A percentile compares a stretch with the other conserved stretches of the same genome.
phyloP scores from a whole-genome alignment of 1,140 invertebrate species.

The Platorchestia sp. region DNA sequence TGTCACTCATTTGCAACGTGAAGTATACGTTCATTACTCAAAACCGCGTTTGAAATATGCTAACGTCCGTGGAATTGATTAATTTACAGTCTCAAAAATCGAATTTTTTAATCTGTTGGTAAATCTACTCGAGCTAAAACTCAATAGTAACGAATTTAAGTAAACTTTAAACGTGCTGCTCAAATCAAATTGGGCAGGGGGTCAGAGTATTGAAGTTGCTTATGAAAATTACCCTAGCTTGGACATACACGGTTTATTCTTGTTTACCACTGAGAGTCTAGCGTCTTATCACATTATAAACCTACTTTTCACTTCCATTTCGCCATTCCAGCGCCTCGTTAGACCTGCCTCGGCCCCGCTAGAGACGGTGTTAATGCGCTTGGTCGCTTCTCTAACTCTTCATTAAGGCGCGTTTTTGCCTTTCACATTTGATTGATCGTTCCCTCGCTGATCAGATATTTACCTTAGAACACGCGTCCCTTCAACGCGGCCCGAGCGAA shows the following conservation, averaged over 20 bases:
- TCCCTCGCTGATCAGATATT: conserved; percentile 24
- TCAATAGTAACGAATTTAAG: too few species aligned
- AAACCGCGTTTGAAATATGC: too few species aligned
- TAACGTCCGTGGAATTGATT: too few species aligned
- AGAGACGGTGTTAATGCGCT: conserved; percentile 6
- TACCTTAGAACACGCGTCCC: conserved; percentile 49
- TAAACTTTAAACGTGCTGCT: too few species aligned
- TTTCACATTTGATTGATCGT: conserved; percentile 52
- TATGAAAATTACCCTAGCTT: not conserved
- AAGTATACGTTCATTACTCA: too few species aligned
- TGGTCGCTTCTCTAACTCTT: conserved; percentile 7
- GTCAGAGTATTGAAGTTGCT: not conserved
- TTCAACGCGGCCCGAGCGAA: not conserved
- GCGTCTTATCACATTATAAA: not conserved
- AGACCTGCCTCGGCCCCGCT: not conserved
- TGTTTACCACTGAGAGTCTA: not conserved
- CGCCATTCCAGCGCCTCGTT: not conserved
- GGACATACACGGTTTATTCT: not conserved
- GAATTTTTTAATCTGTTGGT: too few species aligned
- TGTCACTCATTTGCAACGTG: too few species aligned
- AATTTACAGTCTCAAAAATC: too few species aligned
- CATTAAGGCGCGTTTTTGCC: conserved; percentile 20
- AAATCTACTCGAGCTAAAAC: too few species aligned
- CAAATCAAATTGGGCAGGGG: not conserved
- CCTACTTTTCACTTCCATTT: conserved; percentile 8